Evolutionary conservation across 2,888 invertebrate species (phyloP).

Genomic region (Aphelenchoides bicaudatus): DNA sequence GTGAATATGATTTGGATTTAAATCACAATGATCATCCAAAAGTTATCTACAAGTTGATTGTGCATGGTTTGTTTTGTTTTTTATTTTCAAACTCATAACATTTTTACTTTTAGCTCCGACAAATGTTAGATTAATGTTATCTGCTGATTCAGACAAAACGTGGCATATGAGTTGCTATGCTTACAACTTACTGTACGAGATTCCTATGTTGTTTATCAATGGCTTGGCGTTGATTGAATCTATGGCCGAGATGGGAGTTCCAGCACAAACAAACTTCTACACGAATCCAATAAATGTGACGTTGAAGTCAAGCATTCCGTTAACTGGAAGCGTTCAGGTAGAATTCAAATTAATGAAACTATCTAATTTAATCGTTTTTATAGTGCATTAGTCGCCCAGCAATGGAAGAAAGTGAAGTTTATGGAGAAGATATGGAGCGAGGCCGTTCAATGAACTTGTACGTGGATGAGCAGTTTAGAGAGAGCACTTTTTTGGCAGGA

Average conservation of each 20-base stretch:
- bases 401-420: slow-evolving; percentile 58
- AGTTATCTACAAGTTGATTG: slow-evolving; percentile 48
- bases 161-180: slow-evolving; percentile 48
- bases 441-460: slow-evolving; percentile 43
- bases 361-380: slow-evolving; percentile 15
- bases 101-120: too few relatives aligned
- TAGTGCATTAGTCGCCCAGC: slow-evolving; percentile 58
- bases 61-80: too few relatives aligned
- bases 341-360: neutral
- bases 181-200: slow-evolving; percentile 49
- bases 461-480: slow-evolving; percentile 30
- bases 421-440: slow-evolving; percentile 51
- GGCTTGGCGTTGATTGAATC: slow-evolving; percentile 48
- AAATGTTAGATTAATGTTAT: slow-evolving; percentile 36
- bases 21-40: slow-evolving; percentile 18
- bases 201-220: slow-evolving; percentile 56
- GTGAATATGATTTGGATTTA: slow-evolving; percentile 9
- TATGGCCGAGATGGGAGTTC: slow-evolving; percentile 46
- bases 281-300: slow-evolving; percentile 53
- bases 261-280: slow-evolving; percentile 50
- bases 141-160: slow-evolving; percentile 30
- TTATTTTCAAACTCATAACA: too few relatives aligned
- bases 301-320: slow-evolving; percentile 38
- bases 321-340: slow-evolving; percentile 53
- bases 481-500: slow-evolving; percentile 4